Percentiles rank a stretch among this genome's conserved stretches.
Conservation (phyloP, 2,113 vertebrate genomes). For the Tichodroma muraria region DNA sequence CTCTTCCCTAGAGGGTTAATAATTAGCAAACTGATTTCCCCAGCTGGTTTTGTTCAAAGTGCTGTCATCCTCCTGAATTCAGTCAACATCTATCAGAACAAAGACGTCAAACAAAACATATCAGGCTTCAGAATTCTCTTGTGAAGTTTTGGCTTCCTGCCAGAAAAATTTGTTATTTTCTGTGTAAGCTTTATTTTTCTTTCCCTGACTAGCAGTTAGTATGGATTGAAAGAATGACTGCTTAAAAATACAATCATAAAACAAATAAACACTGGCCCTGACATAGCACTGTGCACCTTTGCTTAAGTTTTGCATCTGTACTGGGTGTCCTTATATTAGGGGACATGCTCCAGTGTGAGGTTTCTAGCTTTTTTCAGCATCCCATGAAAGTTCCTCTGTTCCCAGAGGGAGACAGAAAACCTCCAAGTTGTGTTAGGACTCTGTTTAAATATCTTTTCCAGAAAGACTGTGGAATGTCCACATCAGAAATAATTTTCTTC, state of each 20-base stretch:
- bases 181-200: conserved; percentile 26
- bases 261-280: not conserved
- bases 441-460: not conserved
- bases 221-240: not conserved
- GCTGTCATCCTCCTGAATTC: conserved; percentile 39
- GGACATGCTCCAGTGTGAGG: not conserved
- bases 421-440: not conserved
- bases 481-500: not conserved
- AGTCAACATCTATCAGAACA: conserved; percentile 53
- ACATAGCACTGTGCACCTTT: not conserved
- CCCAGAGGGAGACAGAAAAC: not conserved
- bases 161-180: conserved; percentile 48
- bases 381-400: not conserved
- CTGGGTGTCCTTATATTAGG: not conserved
- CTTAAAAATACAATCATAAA: conserved; percentile 4
- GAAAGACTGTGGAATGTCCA: not conserved
- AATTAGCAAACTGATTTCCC: conserved; percentile 32
- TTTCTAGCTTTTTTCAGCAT: not conserved
- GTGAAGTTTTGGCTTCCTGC: conserved; percentile 8
- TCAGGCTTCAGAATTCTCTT: conserved; percentile 26
- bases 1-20: conserved; percentile 39
- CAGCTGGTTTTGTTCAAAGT: conserved; percentile 49
- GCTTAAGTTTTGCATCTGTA: not conserved
- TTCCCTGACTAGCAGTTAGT: not conserved
- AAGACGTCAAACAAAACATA: conserved; percentile 54